Evolutionary conservation across 2,113 vertebrate genomes (phyloP).

Genomic region (Steatornis caripensis): DNA sequence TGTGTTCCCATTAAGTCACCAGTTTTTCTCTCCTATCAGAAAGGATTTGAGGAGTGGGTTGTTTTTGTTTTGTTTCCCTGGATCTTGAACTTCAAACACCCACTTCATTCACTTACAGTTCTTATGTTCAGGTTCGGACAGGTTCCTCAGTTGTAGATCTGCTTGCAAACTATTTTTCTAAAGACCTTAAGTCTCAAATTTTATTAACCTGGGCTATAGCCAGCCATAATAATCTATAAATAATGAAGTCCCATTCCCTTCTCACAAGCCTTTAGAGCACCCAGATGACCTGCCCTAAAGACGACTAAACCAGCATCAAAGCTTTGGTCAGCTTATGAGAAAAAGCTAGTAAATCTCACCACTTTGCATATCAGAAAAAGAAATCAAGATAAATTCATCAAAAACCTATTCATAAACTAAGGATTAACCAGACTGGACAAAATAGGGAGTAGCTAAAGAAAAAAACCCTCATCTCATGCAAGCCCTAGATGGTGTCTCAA

Average conservation of each 20-base stretch:
- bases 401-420: not conserved
- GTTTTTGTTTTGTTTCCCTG: not conserved
- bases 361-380: not conserved
- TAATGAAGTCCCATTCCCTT: not conserved
- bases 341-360: not conserved
- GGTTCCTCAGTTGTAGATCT: not conserved
- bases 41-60: not conserved
- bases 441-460: not conserved
- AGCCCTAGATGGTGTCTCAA: not conserved
- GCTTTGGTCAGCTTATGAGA: not conserved
- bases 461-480: rapidly evolving
- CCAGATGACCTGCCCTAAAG: not conserved
- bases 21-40: not conserved
- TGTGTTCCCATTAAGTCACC: not conserved
- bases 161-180: not conserved
- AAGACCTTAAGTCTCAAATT: not conserved
- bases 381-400: not conserved
- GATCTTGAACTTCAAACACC: not conserved
- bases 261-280: not conserved
- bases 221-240: not conserved
- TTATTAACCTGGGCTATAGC: not conserved
- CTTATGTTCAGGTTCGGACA: not conserved
- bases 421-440: not conserved
- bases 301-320: not conserved
- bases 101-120: not conserved